These are phyloP conservation scores for Dinomys branickii DNA, from an alignment of 2,113 vertebrate genomes.

Conservation along the genomic window DNA sequence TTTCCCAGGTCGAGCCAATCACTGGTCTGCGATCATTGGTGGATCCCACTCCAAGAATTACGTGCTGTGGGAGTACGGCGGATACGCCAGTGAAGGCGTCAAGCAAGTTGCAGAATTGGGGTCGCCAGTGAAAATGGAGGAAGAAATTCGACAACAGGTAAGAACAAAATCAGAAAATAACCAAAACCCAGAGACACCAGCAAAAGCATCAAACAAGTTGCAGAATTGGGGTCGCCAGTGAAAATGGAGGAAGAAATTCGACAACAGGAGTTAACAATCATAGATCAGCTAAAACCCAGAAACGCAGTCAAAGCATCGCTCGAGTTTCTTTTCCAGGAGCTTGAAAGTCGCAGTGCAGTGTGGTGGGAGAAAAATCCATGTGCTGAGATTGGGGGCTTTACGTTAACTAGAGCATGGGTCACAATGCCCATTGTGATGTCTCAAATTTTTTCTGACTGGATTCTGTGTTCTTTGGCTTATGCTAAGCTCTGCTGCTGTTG, in stretches of 20 bases:
- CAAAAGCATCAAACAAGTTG: conserved; percentile 95
- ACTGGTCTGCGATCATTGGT: conserved; percentile 98
- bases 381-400: neutral
- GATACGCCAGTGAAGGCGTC: conserved; percentile 94
- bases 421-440: neutral
- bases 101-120: conserved; percentile 97
- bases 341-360: neutral
- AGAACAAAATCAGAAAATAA: conserved; percentile 43
- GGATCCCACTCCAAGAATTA: conserved; percentile 97
- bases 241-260: conserved; percentile 99
- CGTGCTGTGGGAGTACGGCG: conserved; percentile 97
- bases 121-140: conserved; percentile 99
- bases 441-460: neutral
- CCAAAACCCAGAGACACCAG: conserved; percentile 84
- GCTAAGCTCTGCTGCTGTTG: neutral
- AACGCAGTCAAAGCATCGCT: neutral
- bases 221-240: conserved; percentile 96
- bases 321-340: neutral
- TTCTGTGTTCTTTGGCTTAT: neutral
- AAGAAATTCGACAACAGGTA: conserved; percentile 99
- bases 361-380: neutral
- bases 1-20: conserved; percentile 94
- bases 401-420: neutral
- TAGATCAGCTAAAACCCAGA: neutral
- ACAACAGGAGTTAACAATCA: conserved; percentile 87